Base-by-base conservation (phyloP, 2,888 invertebrate genomes). In the Xylota sylvarum region DNA sequence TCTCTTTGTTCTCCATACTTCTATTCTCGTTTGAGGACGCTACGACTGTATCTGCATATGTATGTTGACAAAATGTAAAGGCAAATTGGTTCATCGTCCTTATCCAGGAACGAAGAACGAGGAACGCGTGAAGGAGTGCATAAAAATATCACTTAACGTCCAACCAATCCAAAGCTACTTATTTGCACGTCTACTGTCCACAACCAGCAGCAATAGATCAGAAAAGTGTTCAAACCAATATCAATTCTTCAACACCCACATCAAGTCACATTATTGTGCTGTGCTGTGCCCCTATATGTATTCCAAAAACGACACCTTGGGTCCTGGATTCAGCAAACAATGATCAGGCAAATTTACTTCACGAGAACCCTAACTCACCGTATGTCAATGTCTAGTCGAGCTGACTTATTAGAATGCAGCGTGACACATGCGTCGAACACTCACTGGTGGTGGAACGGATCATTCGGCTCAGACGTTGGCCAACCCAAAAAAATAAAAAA, bases 391-490 rank as follows among this genome's bases (percentile, higher is more conserved):
- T 74, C 70, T 32, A 72, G 48, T 48, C 46, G 5, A n/a, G 12
- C 48, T 23, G 40, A 40, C 30, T 74, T 69, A 74, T 76, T 62
- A 69, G 69, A 74, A 81, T 69, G 67, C 60, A 14, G 43, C 30
- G 46, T 69, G 81, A 81, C 81, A 62, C 76, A 81, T 81, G 14
- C 62, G 76, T 76, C 69, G 62, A 64, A 76, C 76, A 62, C 62
- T 64, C 76, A 17, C 58, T 50, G 23, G 14, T 62, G 23, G 30
- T 73, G 27, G 40, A 30, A 19, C 37, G 27, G 67, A 67, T 74
- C 67, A 52, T 74, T 50, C 37, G 23, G 23, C 58, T 32, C 56
- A 65, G 56, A 37, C 46, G 9, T 48, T 48, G 78, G 37, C 69
- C 70, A 50, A 58, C 72, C 55, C 27, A 40, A 30, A 14, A 32